Percentiles rank a stretch among this genome's conserved stretches.
These are phyloP conservation scores for Mus spicilegus DNA, from an alignment of 2,113 vertebrate species.

Conservation along the genomic window DNA sequence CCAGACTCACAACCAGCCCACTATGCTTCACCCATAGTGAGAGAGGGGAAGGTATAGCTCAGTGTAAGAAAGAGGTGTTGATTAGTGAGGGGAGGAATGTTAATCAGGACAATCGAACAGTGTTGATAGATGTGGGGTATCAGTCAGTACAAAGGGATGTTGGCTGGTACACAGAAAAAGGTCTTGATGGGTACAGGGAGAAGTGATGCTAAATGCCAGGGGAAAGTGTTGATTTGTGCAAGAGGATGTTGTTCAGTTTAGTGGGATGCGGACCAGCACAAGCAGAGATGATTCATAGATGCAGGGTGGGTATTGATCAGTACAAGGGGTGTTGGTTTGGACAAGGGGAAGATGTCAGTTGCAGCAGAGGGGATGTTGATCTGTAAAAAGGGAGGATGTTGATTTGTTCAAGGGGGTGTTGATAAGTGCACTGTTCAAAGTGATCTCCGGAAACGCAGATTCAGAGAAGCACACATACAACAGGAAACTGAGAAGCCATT, in stretches of 20 bases:
- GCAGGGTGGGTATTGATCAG: background rate
- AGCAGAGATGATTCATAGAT: background rate
- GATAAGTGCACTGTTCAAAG: background rate
- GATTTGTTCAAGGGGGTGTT: no score
- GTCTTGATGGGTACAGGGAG: background rate
- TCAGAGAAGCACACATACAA: rapidly evolving
- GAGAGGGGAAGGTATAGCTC: background rate
- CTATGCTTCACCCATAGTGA: rapidly evolving
- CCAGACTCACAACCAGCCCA: rapidly evolving
- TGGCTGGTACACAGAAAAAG: background rate
- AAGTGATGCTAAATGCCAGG: no score
- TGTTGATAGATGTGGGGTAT: background rate
- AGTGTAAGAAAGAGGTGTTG: no score
- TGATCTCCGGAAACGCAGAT: background rate
- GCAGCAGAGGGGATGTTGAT: background rate
- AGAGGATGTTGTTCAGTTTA: background rate
- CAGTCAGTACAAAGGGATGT: background rate
- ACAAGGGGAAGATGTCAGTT: background rate
- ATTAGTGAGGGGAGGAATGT: background rate
- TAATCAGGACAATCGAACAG: background rate
- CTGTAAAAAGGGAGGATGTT: background rate
- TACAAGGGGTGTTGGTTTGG: background rate
- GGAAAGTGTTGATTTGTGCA: background rate
- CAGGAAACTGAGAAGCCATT: background rate
- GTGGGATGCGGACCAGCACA: no score